Conservation (phyloP, 2,888 invertebrate species). For the Spodoptera exigua region DNA sequence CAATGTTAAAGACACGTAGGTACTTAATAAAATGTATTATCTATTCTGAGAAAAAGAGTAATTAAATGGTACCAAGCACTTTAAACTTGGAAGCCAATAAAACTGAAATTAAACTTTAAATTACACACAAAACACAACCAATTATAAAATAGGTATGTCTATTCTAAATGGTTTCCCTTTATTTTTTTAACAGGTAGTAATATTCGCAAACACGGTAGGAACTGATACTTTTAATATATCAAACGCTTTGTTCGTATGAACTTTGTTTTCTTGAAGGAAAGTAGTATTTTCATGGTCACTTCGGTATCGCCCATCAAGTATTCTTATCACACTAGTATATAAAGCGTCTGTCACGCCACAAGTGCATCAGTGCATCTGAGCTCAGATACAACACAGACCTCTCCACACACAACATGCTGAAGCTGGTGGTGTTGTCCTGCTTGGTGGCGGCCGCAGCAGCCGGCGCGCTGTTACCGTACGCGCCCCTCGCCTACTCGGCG, state of each 20-base stretch:
- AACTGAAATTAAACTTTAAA: too few relatives aligned
- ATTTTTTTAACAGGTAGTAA: too few relatives aligned
- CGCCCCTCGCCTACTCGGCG: constrained; percentile 62
- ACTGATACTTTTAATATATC: not conserved
- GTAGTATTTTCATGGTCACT: constrained; percentile 52
- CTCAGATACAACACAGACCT: constrained; percentile 82
- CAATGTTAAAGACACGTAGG: too few relatives aligned
- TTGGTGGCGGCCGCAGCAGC: constrained; percentile 89
- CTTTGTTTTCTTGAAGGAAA: constrained; percentile 45
- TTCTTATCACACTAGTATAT: constrained; percentile 70
- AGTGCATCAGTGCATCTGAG: constrained; percentile 75
- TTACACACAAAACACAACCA: too few relatives aligned
- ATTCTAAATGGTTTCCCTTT: too few relatives aligned
- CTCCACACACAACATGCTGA: constrained; percentile 78
- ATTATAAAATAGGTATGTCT: too few relatives aligned
- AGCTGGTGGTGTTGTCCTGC: constrained; percentile 91
- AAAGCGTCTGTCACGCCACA: constrained; percentile 61
- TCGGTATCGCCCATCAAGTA: constrained; percentile 61
- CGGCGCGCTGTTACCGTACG: constrained; percentile 49
- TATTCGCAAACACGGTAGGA: too few relatives aligned
- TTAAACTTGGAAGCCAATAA: too few relatives aligned
- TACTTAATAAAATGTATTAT: too few relatives aligned
- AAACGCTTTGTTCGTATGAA: constrained; percentile 32
- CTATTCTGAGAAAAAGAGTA: too few relatives aligned
- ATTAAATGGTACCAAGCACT: too few relatives aligned